phyloP scores from a whole-genome alignment of 1,140 invertebrate genomes.

The Megathymus violae region DNA sequence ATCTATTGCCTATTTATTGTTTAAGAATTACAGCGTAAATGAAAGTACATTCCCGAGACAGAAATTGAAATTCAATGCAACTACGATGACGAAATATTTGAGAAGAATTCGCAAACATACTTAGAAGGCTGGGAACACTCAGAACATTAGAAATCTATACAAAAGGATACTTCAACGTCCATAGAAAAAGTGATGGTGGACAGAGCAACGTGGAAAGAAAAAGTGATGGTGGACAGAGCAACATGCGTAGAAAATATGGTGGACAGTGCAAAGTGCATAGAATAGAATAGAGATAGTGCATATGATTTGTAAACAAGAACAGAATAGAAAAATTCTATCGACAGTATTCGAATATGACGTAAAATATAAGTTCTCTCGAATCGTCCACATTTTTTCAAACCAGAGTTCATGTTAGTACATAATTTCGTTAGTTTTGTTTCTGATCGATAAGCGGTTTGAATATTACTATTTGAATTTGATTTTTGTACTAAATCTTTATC shows the following conservation, averaged over 20 bases:
- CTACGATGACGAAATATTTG: background rate
- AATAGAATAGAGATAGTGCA: too few relatives aligned
- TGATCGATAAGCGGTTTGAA: too few relatives aligned
- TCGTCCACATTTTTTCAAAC: too few relatives aligned
- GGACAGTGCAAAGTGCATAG: background rate
- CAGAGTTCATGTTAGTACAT: too few relatives aligned
- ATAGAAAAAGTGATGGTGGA: background rate
- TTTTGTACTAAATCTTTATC: background rate
- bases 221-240: background rate
- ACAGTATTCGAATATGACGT: too few relatives aligned
- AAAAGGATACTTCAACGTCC: background rate
- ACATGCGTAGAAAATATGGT: background rate
- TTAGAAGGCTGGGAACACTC: background rate
- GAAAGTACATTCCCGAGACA: background rate
- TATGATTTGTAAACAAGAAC: too few relatives aligned
- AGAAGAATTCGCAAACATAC: background rate
- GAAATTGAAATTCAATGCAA: too few relatives aligned
- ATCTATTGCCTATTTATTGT: background rate
- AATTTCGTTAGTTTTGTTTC: too few relatives aligned
- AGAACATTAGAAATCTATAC: background rate
- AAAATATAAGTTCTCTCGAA: too few relatives aligned
- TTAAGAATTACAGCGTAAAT: background rate
- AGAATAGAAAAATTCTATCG: too few relatives aligned
- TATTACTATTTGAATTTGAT: background rate
- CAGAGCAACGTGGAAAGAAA: background rate